A percentile compares a stretch with the other conserved stretches of the same genome.
Evolutionary conservation across 2,888 invertebrate species (phyloP).

Genomic region (Zootermopsis nevadensis): DNA sequence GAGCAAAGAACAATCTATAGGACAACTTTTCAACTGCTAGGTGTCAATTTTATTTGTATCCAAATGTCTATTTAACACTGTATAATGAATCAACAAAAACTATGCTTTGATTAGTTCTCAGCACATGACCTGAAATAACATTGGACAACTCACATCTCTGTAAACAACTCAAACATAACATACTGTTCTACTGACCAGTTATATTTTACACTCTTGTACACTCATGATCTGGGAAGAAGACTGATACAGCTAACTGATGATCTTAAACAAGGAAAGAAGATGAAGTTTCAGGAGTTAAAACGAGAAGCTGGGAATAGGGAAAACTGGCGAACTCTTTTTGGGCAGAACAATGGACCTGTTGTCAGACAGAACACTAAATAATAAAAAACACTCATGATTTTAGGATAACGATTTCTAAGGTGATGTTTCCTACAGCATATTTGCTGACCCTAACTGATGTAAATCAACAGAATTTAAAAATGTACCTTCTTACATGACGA

Average conservation of each 20-base stretch:
- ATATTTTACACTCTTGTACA: background rate
- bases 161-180: background rate
- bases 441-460: constrained; percentile 11
- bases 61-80: background rate
- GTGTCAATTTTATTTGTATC: background rate
- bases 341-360: too few species aligned
- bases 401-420: background rate
- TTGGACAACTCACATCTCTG: background rate
- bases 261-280: too few species aligned
- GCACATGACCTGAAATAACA: background rate
- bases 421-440: background rate
- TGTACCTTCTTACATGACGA: background rate
- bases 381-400: too few species aligned
- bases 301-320: too few species aligned
- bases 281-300: too few species aligned
- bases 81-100: background rate
- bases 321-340: too few species aligned
- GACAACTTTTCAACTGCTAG: background rate
- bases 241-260: too few species aligned
- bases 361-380: too few species aligned
- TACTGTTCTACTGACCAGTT: background rate
- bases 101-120: background rate
- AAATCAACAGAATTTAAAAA: constrained; percentile 3
- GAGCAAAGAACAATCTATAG: too few species aligned
- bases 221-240: too few species aligned